Evolutionary conservation across 2,113 vertebrate genomes (phyloP).

Genomic region (Indri indri): DNA sequence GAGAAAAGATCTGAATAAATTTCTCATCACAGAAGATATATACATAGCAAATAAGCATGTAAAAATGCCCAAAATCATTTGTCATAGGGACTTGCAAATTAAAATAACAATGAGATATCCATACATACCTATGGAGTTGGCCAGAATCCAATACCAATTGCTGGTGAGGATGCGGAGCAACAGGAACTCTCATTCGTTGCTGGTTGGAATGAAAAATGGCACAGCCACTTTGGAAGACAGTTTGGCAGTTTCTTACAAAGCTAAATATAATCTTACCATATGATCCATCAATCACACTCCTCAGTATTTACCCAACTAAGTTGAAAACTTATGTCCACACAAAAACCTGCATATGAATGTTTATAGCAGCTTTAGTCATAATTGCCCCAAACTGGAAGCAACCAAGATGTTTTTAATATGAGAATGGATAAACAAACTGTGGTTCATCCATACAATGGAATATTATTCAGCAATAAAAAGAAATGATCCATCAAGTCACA

Average conservation of each 20-base stretch:
- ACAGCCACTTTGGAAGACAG: not conserved
- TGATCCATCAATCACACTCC: conserved; percentile 30
- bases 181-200: not conserved
- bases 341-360: conserved; percentile 54
- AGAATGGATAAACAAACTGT: not conserved
- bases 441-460: not conserved
- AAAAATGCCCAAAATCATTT: accelerated
- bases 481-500: not conserved
- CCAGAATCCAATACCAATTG: not conserved
- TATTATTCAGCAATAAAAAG: conserved; percentile 18
- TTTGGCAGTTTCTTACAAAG: conserved; percentile 4
- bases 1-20: not conserved
- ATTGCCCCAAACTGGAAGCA: conserved; percentile 37
- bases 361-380: not conserved
- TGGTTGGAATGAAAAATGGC: not conserved
- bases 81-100: not conserved
- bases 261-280: conserved; percentile 49
- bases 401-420: not conserved
- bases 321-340: conserved; percentile 36
- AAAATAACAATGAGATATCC: not conserved
- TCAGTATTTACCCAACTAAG: conserved; percentile 38
- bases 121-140: not conserved
- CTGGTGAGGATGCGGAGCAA: not conserved
- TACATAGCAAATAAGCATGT: accelerated
- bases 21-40: not conserved